Evolutionary conservation across 2,797 vertebrate genomes (phyloP).

Genomic region (Bufotes viridis): DNA sequence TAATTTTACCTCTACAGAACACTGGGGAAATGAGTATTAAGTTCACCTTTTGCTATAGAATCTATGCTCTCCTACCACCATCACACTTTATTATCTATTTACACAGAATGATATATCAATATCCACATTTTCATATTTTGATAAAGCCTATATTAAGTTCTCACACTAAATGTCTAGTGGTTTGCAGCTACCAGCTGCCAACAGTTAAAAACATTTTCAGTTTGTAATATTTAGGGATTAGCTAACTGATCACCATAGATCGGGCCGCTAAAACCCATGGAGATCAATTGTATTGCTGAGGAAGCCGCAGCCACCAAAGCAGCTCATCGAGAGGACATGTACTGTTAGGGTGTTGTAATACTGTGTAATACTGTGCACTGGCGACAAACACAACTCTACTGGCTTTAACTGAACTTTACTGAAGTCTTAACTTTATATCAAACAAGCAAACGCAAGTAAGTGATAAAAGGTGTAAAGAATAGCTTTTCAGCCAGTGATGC

Average conservation of each 20-base stretch:
- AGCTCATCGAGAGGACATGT: not conserved
- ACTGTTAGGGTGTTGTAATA: too few species aligned
- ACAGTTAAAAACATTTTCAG: not conserved
- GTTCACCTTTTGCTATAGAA: conserved; percentile 6
- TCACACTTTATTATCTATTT: not conserved
- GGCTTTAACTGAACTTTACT: too few species aligned
- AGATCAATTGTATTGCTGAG: not conserved
- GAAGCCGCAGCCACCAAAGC: not conserved
- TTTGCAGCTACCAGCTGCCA: not conserved
- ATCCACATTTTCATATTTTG: not conserved
- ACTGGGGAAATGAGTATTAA: conserved; percentile 59
- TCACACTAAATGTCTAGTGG: not conserved
- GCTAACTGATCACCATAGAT: not conserved
- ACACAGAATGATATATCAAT: not conserved
- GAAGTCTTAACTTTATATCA: too few species aligned
- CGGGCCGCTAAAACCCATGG: not conserved
- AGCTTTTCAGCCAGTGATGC: too few species aligned
- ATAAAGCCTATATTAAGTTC: not conserved
- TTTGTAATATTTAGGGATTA: not conserved
- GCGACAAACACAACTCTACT: too few species aligned
- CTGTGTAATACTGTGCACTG: too few species aligned
- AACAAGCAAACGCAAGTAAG: too few species aligned
- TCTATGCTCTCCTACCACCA: not conserved
- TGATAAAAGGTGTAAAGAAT: too few species aligned
- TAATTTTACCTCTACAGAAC: conserved; percentile 67